phyloP scores from a whole-genome alignment of 2,113 vertebrate species.

The Engraulis encrasicolus region DNA sequence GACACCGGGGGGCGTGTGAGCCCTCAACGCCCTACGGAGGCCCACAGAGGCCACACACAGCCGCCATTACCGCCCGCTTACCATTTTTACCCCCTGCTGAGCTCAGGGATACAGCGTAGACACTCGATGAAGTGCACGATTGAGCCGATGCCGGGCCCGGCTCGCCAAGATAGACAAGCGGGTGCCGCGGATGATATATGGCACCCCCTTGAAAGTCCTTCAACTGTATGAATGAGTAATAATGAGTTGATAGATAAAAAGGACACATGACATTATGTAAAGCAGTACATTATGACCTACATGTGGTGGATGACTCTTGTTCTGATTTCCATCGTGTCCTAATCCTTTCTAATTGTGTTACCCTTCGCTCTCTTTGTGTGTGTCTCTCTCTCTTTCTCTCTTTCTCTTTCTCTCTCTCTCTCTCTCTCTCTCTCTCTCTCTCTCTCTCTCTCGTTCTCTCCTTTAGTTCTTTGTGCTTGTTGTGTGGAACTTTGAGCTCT shows the following conservation, averaged over 20 bases:
- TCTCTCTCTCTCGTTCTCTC: too few species aligned
- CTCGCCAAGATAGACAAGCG: too few species aligned
- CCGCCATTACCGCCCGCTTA: not conserved
- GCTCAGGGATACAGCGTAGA: not conserved
- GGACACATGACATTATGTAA: not conserved
- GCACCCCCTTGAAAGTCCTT: not conserved
- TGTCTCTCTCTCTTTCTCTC: too few species aligned
- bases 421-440: too few species aligned
- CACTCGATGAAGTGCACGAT: not conserved
- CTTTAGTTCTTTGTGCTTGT: conserved; percentile 89
- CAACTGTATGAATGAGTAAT: not conserved
- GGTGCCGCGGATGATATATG: not conserved
- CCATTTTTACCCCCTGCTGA: not conserved
- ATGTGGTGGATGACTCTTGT: not conserved
- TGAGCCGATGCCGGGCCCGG: not conserved
- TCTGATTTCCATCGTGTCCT: not conserved
- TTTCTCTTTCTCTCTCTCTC: too few species aligned
- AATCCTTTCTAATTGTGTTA: conserved; percentile 27
- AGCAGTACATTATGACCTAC: not conserved
- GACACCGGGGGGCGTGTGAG: conserved; percentile 1
- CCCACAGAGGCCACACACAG: conserved; percentile 3
- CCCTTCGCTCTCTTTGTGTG: conserved; percentile 31
- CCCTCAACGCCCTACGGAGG: not conserved
- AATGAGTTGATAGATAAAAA: not conserved
- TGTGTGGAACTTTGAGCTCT: conserved; percentile 99